phyloP scores from a whole-genome alignment of 2,888 invertebrate species.

The Alsophila aescularia region DNA sequence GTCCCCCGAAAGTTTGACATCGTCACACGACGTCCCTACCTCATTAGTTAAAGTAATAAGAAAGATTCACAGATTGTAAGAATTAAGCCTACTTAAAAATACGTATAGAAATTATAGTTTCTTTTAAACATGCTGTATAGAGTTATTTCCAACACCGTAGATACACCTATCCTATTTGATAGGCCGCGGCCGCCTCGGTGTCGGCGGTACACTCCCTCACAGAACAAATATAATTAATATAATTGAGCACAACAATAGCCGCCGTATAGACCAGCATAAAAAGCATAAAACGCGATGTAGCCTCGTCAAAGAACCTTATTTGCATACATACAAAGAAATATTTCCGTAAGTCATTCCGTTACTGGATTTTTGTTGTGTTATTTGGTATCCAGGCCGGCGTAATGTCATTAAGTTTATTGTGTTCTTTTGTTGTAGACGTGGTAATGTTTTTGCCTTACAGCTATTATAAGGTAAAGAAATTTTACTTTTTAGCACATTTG shows the following conservation, averaged over 20 bases:
- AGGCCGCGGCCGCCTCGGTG: conserved; percentile 14
- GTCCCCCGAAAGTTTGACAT: no score
- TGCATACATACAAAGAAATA: conserved; percentile 53
- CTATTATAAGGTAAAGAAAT: background rate
- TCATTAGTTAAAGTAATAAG: no score
- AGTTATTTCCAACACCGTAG: background rate
- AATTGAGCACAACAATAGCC: conserved; percentile 35
- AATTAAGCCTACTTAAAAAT: background rate
- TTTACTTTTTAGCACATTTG: background rate
- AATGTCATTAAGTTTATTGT: conserved; percentile 22
- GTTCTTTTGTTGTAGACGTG: conserved; percentile 3
- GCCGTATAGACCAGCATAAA: conserved; percentile 29
- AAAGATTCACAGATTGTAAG: no score
- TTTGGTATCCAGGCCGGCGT: conserved; percentile 22
- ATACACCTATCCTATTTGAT: conserved; percentile 6
- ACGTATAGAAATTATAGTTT: background rate
- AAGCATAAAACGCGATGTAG: conserved; percentile 19
- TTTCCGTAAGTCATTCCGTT: conserved; percentile 46
- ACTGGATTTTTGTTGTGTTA: conserved; percentile 32
- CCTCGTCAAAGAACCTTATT: conserved; percentile 39
- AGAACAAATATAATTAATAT: conserved; percentile 43
- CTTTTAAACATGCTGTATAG: background rate
- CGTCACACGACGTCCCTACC: no score
- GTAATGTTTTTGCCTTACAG: background rate
- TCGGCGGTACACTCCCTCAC: conserved; percentile 26